Evolutionary conservation across 2,888 invertebrate species (phyloP).

Genomic region (Sceliomorpha sp.): DNA sequence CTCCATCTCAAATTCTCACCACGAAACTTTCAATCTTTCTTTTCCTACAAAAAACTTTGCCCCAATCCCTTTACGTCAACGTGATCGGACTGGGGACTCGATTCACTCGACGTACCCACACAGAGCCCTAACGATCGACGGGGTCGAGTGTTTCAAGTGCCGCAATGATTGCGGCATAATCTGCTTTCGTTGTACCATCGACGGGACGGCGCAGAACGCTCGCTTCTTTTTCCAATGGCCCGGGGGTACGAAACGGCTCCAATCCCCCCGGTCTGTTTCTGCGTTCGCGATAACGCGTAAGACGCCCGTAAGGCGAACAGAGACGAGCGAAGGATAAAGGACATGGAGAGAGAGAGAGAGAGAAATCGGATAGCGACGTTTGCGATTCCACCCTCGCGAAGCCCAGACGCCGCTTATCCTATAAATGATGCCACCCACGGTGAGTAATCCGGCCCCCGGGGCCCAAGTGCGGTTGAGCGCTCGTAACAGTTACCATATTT

Average conservation of each 20-base stretch:
- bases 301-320: no score
- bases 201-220: slow-evolving; percentile 16
- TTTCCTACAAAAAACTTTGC: not conserved
- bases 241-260: not conserved
- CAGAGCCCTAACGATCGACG: slow-evolving; percentile 19
- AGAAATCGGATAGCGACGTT: not conserved
- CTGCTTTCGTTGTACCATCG: slow-evolving; percentile 74
- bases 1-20: no score
- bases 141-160: slow-evolving; percentile 22
- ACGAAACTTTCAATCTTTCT: no score
- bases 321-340: not conserved
- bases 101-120: slow-evolving; percentile 39
- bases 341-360: not conserved
- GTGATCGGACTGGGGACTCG: slow-evolving; percentile 11
- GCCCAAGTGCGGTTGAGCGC: slow-evolving; percentile 77
- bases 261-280: not conserved
- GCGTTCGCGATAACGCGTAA: no score
- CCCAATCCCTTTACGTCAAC: not conserved
- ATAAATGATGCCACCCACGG: slow-evolving; percentile 74
- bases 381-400: slow-evolving; percentile 13
- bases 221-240: no score
- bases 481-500: slow-evolving; percentile 79
- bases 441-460: slow-evolving; percentile 78
- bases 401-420: slow-evolving; percentile 72
- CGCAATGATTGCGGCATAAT: slow-evolving; percentile 77